Evolutionary conservation across 2,797 vertebrate species (phyloP), one percentile per base, ranked within the genome.

Genomic region (Artibeus jamaicensis): DNA sequence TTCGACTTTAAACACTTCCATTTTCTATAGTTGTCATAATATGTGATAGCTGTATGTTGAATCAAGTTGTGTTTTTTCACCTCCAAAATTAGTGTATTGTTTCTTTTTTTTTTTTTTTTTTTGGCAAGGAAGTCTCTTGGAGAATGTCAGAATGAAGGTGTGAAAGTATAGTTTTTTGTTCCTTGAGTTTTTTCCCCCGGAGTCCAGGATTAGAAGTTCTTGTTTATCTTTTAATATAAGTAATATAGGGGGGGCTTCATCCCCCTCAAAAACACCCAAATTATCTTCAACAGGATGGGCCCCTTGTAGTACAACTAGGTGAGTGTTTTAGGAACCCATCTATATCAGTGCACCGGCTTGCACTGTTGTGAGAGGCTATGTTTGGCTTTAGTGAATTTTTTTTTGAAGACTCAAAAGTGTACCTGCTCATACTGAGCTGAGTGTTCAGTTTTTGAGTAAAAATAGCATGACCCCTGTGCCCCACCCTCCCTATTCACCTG

Each of bases 71-170:
- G 9, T 3, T 73, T 90, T 91, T 82, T 70, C 9, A 92, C 0
- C 7, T 92, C 3, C 19, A 78, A 26, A 84, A 87, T 82, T 88
- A 29, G 19, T 37, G 32, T 22, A 9, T 81, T 91, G n/a, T 53
- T 24, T 77, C 48, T 15, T 39, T 3, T 39, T 3, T 42, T 42
- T 42, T 42, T n/a, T 42, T 42, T 67, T 29, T 26, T 5, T 26
- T 3, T 2, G 0, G 2, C n/a, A n/a, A n/a, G 24, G 24, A 10
- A 5, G 9, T 24, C 65, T 94, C 4, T 89, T 95, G 46, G 73
- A 97, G 34, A 92, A 57, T 92, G 44, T 85, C 15, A 93, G 32
- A 86, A 71, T 71, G 37, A 86, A 92, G 26, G 6, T 78, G 14
- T 74, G 42, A 84, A 55, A 44, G 29, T 44, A 53, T 67, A 59